Percentiles rank a stretch among this genome's conserved stretches.
These are phyloP conservation scores for Drosophila mayri DNA, from an alignment of 1,140 invertebrate genomes.

Conservation along the genomic window DNA sequence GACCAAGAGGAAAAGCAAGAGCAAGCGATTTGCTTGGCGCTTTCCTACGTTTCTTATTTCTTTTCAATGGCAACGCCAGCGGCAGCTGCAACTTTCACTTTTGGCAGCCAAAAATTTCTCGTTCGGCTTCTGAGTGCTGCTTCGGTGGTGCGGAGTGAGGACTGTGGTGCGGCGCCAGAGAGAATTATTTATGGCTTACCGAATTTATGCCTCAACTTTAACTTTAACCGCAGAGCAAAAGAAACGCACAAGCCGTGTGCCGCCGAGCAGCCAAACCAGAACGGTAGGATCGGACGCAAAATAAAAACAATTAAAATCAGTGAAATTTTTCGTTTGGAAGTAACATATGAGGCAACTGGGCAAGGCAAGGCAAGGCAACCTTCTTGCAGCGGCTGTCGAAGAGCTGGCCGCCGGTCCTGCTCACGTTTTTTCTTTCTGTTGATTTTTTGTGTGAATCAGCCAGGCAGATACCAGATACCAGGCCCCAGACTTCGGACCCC, in stretches of 20 bases:
- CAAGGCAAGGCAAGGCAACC: slow-evolving; percentile 17
- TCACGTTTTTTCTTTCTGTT: slow-evolving; percentile 31
- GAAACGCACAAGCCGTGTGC: slow-evolving; percentile 24
- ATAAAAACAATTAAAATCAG: slow-evolving; percentile 77
- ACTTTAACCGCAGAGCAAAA: slow-evolving; percentile 68
- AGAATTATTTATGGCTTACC: slow-evolving; percentile 77
- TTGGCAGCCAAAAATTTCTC: slow-evolving; percentile 81
- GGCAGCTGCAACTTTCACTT: slow-evolving; percentile 82
- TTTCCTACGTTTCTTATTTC: slow-evolving; percentile 70
- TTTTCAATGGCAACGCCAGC: slow-evolving; percentile 72
- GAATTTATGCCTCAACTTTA: slow-evolving; percentile 75
- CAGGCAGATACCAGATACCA: slow-evolving; percentile 31
- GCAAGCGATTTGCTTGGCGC: slow-evolving; percentile 65
- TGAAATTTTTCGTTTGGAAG: slow-evolving; percentile 63
- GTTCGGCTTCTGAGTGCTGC: slow-evolving; percentile 69
- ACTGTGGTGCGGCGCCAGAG: slow-evolving; percentile 48
- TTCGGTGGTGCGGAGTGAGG: slow-evolving; percentile 9
- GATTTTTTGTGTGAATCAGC: slow-evolving; percentile 41
- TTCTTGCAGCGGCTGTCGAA: slow-evolving; percentile 40
- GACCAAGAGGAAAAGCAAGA: slow-evolving; percentile 22
- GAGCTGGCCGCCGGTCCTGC: slow-evolving; percentile 22
- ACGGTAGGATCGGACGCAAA: slow-evolving; percentile 62
- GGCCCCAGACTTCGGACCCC: slow-evolving; percentile 21
- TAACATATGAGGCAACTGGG: slow-evolving; percentile 27
- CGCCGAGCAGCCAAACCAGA: slow-evolving; percentile 67